phyloP scores from a whole-genome alignment of 2,888 invertebrate genomes.

The Dilophus febrilis region DNA sequence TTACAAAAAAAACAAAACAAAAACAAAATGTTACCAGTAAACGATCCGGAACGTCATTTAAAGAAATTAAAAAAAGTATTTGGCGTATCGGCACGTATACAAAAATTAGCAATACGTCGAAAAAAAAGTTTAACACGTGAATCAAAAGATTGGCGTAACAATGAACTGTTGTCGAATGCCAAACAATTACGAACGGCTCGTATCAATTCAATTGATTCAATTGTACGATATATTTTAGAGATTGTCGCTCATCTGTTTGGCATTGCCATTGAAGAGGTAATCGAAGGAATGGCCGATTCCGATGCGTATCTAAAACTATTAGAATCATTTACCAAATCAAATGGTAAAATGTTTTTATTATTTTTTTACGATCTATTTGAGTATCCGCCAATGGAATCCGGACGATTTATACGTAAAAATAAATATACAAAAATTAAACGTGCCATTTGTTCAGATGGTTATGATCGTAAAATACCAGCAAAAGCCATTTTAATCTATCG shows the following conservation, averaged over 20 bases:
- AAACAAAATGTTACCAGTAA: too few species aligned
- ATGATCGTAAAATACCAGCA: conserved; percentile 37
- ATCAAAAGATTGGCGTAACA: conserved; percentile 18
- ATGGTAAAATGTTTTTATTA: conserved; percentile 42
- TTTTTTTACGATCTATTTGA: conserved; percentile 49
- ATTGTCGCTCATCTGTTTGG: conserved; percentile 48
- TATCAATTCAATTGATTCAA: conserved; percentile 18
- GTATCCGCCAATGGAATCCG: conserved; percentile 47
- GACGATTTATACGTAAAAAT: conserved; percentile 34
- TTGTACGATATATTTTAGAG: conserved; percentile 49
- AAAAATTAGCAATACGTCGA: conserved; percentile 18
- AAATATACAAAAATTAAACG: conserved; percentile 31
- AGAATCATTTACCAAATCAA: conserved; percentile 41
- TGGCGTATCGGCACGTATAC: conserved; percentile 21
- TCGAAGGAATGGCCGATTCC: conserved; percentile 55
- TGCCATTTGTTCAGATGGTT: conserved; percentile 44
- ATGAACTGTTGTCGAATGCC: conserved; percentile 8
- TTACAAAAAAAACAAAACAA: too few species aligned
- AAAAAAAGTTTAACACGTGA: conserved; percentile 17
- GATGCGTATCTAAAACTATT: conserved; percentile 42
- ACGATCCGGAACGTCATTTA: conserved; percentile 4
- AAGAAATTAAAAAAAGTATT: conserved; percentile 17
- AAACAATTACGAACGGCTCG: conserved; percentile 20
- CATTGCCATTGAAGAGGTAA: conserved; percentile 43
- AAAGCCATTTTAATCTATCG: conserved; percentile 54